Evolutionary conservation across 2,797 vertebrate species (phyloP), one percentile per base, ranked within the genome.

Genomic region (Galago senegalensis): DNA sequence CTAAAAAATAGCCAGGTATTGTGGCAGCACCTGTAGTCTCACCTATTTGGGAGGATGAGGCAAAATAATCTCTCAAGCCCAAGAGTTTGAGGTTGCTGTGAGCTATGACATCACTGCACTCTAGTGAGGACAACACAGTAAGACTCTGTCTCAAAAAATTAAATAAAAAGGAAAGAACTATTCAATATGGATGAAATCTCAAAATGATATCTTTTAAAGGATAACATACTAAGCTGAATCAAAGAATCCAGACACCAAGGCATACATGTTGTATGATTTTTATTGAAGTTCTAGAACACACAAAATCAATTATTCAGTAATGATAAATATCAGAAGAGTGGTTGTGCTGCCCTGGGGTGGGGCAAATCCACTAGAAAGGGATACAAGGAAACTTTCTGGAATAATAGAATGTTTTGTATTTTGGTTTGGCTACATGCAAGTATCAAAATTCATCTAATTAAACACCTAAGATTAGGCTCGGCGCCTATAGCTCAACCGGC

Each of bases 171-270:
- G 40, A 76, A 61, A n/a, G 31, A 61, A 88, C n/a, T 29, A 87
- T 13, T 31, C 23, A 81, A 73, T 34, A 91, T 16, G 23, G 79
- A 72, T 43, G n/a, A 80, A 80, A 65, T 79, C n/a, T 86, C 65
- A 94, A 86, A 95, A 70, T 95, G 56, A 95, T 72, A 49, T 34
- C 34, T 93, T 89, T 82, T 67, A 85, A 89, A 88, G 53, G 53
- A 53, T 70, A 61, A 92, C 21, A 88, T 69, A 82, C 2, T 60
- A 17, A 88, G 60, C 34, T 83, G 76, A 61, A 40, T 58, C 25
- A 89, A 94, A 84, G 80, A 84, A 89, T 46, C 60, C 63, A 85
- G 40, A 89, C 72, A 90, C 53, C 77, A 84, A 76, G 21, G 72
- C 40, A 85, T 43, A 58, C 13, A 29, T 37, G 70, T 37, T 77